Base-by-base conservation (phyloP, 2,797 vertebrate genomes). In the Selene dorsalis region DNA sequence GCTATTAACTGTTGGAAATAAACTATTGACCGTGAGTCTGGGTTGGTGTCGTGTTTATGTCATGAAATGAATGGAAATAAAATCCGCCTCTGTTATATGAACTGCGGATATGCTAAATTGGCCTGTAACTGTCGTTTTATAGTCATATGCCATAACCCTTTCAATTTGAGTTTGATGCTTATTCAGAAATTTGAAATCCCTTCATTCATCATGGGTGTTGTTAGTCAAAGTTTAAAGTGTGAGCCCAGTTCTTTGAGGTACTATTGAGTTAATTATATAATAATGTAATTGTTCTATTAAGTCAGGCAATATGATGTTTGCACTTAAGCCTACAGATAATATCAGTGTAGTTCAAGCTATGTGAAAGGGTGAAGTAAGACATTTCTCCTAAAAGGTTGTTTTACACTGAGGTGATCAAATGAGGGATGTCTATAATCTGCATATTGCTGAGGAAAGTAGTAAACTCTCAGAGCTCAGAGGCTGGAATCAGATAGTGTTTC, bases 11-110 rank as follows among this genome's bases (percentile, higher is more conserved):
- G 55, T 7, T 57, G 53, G 57, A 20, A 4, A 58, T 50, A 28
- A 38, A 26, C 18, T 72, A 48, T 53, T 60, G 32, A 53, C 14
- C 56, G 41, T 63, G 24, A 66, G 69, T 39, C 35, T 12, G 55
- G 28, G 2, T 5, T 56, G n/a, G 14, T 55, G 39, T 26, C 10
- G 0, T 75, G 67, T 71, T 60, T 41, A 32, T 45, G 11, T 35
- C 32, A 35, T 53, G 41, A 8, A 62, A 10, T n/a, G 1, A 32
- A 50, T 26, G n/a, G 22, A 12, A 59, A 18, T 1, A 20, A 22
- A 57, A n/a, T 47, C 39, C 24, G 18, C 20, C 9, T 24, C 3
- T 22, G 22, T 10, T 41, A 11, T 28, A 22, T 20, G 26, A 64
- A 9, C 18, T 60, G 1, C 4, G 3, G 13, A 18, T 8, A n/a